Conservation (phyloP, 2,888 invertebrate species). For the Pyralis farinalis region DNA sequence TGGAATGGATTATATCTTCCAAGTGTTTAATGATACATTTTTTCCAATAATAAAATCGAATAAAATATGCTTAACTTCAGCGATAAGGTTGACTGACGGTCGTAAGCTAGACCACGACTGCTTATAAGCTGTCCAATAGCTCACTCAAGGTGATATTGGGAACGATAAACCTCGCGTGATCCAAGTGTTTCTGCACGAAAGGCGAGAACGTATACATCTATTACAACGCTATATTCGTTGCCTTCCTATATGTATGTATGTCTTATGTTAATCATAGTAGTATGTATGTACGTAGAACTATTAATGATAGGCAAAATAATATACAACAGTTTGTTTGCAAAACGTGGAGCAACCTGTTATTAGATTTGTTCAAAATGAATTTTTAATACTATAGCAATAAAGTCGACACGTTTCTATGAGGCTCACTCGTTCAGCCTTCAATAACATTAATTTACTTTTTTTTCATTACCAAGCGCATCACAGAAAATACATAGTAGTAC, state of each 20-base stretch:
- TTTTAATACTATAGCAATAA: constrained; percentile 15
- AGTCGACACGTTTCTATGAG: constrained; percentile 11
- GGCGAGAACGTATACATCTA: neutral
- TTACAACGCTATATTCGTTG: neutral
- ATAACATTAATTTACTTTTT: constrained; percentile 50
- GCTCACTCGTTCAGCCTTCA: constrained; percentile 27
- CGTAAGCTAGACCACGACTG: too few relatives aligned
- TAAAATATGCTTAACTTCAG: too few relatives aligned
- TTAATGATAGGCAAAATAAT: too few relatives aligned
- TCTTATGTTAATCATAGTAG: too few relatives aligned
- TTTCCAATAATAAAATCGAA: too few relatives aligned
- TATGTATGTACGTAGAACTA: too few relatives aligned
- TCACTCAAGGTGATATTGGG: constrained; percentile 5
- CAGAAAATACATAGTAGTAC: constrained; percentile 74
- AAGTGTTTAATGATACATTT: too few relatives aligned
- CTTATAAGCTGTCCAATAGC: too few relatives aligned
- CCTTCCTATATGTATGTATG: too few relatives aligned
- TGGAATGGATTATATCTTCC: too few relatives aligned
- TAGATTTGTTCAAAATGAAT: constrained; percentile 21
- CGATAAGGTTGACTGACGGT: too few relatives aligned
- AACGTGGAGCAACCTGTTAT: constrained; percentile 43
- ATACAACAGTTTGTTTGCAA: too few relatives aligned
- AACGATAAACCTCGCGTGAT: constrained; percentile 5
- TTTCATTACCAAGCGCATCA: constrained; percentile 67
- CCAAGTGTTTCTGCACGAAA: constrained; percentile 1